Percentiles rank a stretch among this genome's conserved stretches.
Conservation (phyloP, 2,888 invertebrate genomes). For the Scaptomyza polygonia region DNA sequence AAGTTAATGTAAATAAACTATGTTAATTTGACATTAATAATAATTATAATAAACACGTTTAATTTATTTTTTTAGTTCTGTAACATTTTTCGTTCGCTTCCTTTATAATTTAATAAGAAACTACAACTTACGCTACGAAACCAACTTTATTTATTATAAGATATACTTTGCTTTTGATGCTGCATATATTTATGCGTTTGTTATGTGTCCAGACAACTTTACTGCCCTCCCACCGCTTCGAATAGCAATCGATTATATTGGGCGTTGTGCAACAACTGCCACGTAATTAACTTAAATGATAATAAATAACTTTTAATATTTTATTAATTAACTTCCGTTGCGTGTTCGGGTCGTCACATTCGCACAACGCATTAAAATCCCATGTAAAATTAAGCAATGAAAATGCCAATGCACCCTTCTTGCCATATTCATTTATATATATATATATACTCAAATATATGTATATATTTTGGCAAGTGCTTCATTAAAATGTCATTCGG, state of each 20-base stretch:
- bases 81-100: too few species aligned
- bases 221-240: background rate
- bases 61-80: too few species aligned
- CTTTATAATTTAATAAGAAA: too few species aligned
- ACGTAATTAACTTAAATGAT: conserved; percentile 76
- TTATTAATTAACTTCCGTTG: conserved; percentile 78
- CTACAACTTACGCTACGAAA: too few species aligned
- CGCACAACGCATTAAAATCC: conserved; percentile 66
- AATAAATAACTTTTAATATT: conserved; percentile 79
- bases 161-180: background rate
- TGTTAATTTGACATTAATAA: too few species aligned
- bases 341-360: conserved; percentile 39
- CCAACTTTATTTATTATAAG: too few species aligned
- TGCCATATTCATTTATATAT: conserved; percentile 4
- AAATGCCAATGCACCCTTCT: conserved; percentile 36
- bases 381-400: conserved; percentile 73
- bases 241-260: conserved; percentile 3
- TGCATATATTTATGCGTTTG: background rate
- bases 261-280: conserved; percentile 12
- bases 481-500: conserved; percentile 82
- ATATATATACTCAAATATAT: conserved; percentile 1
- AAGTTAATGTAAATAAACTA: too few species aligned
- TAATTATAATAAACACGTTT: too few species aligned
- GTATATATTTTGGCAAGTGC: conserved; percentile 67
- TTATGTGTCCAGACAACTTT: conserved; percentile 1